These are phyloP conservation scores for Phaedon cochleariae DNA, from an alignment of 2,888 invertebrate species.

Conservation along the genomic window DNA sequence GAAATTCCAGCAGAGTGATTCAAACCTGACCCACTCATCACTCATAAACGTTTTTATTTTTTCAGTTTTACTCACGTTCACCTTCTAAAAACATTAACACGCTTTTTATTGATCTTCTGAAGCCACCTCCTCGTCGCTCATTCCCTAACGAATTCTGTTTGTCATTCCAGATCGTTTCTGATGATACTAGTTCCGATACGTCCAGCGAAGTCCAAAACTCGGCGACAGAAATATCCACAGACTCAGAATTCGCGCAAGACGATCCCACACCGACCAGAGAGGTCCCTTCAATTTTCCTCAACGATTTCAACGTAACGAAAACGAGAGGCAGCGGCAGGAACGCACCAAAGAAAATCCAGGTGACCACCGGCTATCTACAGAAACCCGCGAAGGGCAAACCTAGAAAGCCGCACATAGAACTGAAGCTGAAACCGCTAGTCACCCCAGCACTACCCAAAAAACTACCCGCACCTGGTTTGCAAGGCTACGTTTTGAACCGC, in stretches of 20 bases:
- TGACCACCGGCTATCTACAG: conserved; percentile 64
- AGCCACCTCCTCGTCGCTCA: neutral
- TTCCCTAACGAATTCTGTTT: conserved; percentile 11
- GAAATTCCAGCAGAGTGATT: neutral
- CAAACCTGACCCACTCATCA: neutral
- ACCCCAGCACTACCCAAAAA: conserved; percentile 46
- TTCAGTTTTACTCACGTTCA: conserved; percentile 8
- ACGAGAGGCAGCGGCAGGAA: conserved; percentile 58
- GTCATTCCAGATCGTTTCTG: conserved; percentile 70
- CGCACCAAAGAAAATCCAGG: conserved; percentile 70
- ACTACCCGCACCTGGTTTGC: conserved; percentile 52
- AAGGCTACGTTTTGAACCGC: conserved; percentile 80
- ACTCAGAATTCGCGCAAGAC: conserved; percentile 91
- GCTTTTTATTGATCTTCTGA: conserved; percentile 4
- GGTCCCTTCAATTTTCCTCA: conserved; percentile 79
- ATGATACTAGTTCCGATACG: conserved; percentile 70
- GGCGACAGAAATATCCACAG: conserved; percentile 91
- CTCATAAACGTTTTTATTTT: conserved; percentile 10
- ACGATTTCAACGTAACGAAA: conserved; percentile 70
- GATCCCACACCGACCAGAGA: conserved; percentile 75
- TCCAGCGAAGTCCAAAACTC: conserved; percentile 82
- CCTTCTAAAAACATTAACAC: conserved; percentile 18
- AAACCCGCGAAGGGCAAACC: conserved; percentile 59
- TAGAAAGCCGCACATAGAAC: conserved; percentile 54
- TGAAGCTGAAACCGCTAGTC: conserved; percentile 61